A percentile compares a stretch with the other conserved stretches of the same genome.
Conservation (phyloP, 92 coral and sea anemone species). For the Epizoanthus stellaris region DNA sequence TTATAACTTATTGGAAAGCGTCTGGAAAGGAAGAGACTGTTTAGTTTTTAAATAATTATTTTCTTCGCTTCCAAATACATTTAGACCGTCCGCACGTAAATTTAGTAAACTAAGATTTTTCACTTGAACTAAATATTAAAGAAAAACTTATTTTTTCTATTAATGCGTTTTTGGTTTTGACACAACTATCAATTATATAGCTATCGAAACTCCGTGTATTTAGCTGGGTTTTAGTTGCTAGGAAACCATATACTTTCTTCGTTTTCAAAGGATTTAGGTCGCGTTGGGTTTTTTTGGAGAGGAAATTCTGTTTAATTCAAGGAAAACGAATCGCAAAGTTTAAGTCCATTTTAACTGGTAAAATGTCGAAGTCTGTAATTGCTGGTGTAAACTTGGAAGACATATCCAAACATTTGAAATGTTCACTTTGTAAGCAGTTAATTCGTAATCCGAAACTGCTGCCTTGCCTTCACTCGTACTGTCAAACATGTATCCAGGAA, state of each 20-base stretch:
- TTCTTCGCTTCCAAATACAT: no score
- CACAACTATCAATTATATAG: slow-evolving; percentile 1
- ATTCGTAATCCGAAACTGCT: slow-evolving; percentile 88
- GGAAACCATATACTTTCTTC: neutral
- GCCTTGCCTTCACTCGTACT: slow-evolving; percentile 94
- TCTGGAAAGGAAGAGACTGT: neutral
- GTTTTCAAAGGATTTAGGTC: neutral
- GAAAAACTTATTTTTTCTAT: neutral
- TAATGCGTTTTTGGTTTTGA: neutral
- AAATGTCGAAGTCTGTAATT: slow-evolving; percentile 75
- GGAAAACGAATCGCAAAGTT: neutral
- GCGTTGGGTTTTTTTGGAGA: neutral
- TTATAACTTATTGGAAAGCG: neutral
- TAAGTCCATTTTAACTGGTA: neutral
- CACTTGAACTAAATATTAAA: neutral
- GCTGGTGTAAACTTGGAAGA: slow-evolving; percentile 84
- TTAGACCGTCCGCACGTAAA: neutral
- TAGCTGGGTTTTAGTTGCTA: slow-evolving; percentile 13
- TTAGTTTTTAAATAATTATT: no score
- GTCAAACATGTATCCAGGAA: slow-evolving; percentile 82
- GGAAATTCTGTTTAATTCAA: neutral
- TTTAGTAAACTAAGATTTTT: neutral
- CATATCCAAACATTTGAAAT: slow-evolving; percentile 79
- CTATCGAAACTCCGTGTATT: neutral
- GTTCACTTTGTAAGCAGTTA: slow-evolving; percentile 74